Base-by-base conservation (phyloP, 2,797 vertebrate species). In the Thunnus albacares region DNA sequence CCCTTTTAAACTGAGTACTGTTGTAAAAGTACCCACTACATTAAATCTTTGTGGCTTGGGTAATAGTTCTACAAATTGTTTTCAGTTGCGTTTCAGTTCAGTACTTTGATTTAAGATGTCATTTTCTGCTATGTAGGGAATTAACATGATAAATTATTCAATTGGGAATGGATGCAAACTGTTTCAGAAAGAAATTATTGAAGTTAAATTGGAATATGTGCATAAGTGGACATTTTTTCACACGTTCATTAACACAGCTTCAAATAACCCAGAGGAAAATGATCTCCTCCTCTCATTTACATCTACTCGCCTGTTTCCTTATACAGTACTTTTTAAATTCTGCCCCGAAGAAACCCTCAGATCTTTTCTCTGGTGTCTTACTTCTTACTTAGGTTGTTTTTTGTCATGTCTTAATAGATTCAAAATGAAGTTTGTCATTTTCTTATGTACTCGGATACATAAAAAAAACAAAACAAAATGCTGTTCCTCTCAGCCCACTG, bases 251-350 rank as follows among this genome's bases (percentile, higher is more conserved):
- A 70, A 63, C 77, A 61, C 0, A 0, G 33, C 57, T 78, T 53
- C 20, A 72, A 75, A 61, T 52, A 53, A 17, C 51, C 59, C 76
- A 72, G 52, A 55, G 47, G 38, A 60, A 62, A 86, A 30, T 10
- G 1, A 26, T 26, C 35, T 22, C 10, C 15, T 51, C 33, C 18
- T 58, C 12, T 71, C 24, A 61, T 59, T 64, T 68, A 71, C 51
- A n/a, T 53, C 12, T 51, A 5, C 51, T 76, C 14, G n/a, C 55
- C 26, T 28, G 3, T 67, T 71, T 76, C 28, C 51, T 22, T 3
- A 59, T 15, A 1, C 15, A 24, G n/a, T 35, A 18, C 38, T 28
- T 69, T 12, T 65, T 15, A 45, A 56, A 35, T 60, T 12, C 30
- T 20, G 11, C 52, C 10, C 56, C n/a, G 13, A 47, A 47, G 20